phyloP scores from a whole-genome alignment of 2,888 invertebrate genomes.

The Neoascia interrupta region DNA sequence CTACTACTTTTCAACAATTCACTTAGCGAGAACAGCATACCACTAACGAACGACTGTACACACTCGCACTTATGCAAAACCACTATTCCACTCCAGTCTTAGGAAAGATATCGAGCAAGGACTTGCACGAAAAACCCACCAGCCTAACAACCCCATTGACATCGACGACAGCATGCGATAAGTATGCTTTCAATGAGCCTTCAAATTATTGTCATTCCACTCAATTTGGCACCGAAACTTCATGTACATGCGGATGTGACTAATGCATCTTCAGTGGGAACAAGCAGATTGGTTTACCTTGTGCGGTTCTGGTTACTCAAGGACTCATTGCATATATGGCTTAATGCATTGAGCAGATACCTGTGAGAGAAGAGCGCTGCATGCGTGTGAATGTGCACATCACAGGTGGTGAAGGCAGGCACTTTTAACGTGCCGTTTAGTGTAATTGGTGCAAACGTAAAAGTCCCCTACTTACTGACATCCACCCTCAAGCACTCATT shows the following conservation, averaged over 20 bases:
- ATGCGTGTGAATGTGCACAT: background rate
- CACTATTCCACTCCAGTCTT: too few species aligned
- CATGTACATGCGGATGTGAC: slow-evolving; percentile 65
- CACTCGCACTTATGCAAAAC: too few species aligned
- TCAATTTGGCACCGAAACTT: slow-evolving; percentile 65
- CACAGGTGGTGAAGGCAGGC: slow-evolving; percentile 9
- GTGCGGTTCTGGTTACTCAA: slow-evolving; percentile 55
- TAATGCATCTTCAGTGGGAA: slow-evolving; percentile 66
- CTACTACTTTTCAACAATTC: too few species aligned
- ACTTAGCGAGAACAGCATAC: too few species aligned
- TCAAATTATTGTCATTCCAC: slow-evolving; percentile 70
- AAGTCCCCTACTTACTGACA: slow-evolving; percentile 36
- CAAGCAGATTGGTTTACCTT: slow-evolving; percentile 59
- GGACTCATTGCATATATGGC: slow-evolving; percentile 26
- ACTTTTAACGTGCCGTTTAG: slow-evolving; percentile 56
- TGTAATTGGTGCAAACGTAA: slow-evolving; percentile 57
- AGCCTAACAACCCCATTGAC: slow-evolving; percentile 39
- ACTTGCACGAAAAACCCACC: slow-evolving; percentile 19
- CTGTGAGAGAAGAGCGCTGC: slow-evolving; percentile 7
- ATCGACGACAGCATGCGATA: slow-evolving; percentile 48
- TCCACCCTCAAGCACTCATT: slow-evolving; percentile 55
- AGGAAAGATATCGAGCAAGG: too few species aligned
- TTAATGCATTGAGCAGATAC: slow-evolving; percentile 53
- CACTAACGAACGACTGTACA: too few species aligned
- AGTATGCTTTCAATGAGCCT: slow-evolving; percentile 69